Base-by-base conservation (phyloP, 2,888 invertebrate species). In the Caenorhabditis afra region DNA sequence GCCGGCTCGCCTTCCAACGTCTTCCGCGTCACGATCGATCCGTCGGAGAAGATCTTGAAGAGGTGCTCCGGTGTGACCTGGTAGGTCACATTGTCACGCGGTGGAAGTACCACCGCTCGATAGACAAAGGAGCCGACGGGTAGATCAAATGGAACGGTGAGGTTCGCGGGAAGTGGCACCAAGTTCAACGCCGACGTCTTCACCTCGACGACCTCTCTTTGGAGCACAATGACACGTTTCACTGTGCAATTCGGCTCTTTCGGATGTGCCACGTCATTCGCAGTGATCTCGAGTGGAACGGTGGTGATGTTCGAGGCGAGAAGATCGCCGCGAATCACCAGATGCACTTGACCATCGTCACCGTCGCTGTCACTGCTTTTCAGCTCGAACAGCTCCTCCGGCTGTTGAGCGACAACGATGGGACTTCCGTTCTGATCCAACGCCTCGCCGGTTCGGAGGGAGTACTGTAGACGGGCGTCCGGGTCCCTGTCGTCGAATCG, bases 191-290 rank as follows among this genome's bases (percentile, higher is more conserved):
- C n/a, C n/a, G n/a, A n/a, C n/a, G n/a, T n/a, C n/a, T n/a, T 39
- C 11, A 44, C 39, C 18, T 58, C 53, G 0, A 45, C 47, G 16
- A 58, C 58, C 7, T 74, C 53, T 16, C 79, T 44, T 37, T 65
- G 68, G n/a, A 79, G 50, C 1, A 67, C 59, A 18, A 74, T 23
- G 7, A 50, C 41, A 61, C 74, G n/a, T 3, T 59, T 35, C 39
- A 68, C 68, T 39, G 52, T 57, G 41, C 55, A 16, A 11, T 1
- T 4, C 0, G 74, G 74, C 47, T 79, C 75, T n/a, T 50, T 61
- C 0, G 79, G 70, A 61, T 79, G 79, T 3, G 95, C 12, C 18
- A 22, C 12, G 50, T 79, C 79, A 3, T 20, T 11, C 2, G 74
- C 79, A 1, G 58, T 64, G 47, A 79, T 65, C 50, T 64, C 59